Conservation (phyloP, 2,113 vertebrate genomes). For the Dolichallabes microphthalmus region DNA sequence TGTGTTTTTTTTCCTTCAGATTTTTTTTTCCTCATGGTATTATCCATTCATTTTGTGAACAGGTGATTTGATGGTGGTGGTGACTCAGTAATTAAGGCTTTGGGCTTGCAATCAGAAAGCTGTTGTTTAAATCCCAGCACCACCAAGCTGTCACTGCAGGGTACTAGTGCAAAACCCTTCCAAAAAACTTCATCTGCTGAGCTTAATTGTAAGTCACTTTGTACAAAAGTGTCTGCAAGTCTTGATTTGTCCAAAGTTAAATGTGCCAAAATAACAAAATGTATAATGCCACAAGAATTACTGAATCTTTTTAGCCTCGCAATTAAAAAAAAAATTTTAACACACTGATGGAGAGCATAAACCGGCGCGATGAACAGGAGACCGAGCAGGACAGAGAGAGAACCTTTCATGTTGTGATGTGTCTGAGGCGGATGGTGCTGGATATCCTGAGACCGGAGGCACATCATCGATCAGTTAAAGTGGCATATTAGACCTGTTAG, state of each 20-base stretch:
- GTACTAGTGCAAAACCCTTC: neutral
- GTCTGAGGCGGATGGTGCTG: neutral
- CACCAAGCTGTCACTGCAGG: neutral
- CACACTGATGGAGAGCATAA: neutral
- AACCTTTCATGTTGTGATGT: slow-evolving; percentile 12
- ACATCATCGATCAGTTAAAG: slow-evolving; percentile 36
- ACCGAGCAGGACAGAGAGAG: neutral
- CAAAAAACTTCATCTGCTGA: neutral
- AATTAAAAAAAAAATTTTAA: neutral
- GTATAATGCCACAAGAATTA: neutral
- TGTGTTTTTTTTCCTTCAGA: neutral
- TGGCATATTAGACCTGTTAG: neutral
- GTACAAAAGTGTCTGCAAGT: too few relatives aligned
- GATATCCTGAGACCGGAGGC: neutral
- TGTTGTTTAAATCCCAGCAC: neutral
- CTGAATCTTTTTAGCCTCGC: neutral
- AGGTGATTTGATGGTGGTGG: neutral
- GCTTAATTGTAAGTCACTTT: neutral
- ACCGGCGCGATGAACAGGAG: neutral
- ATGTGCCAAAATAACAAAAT: neutral
- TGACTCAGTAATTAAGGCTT: neutral
- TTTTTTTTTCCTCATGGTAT: neutral
- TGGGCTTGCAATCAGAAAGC: neutral
- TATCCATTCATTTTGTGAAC: neutral
- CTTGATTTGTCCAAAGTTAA: neutral